phyloP scores from a whole-genome alignment of 2,113 vertebrate species.

The Solea senegalensis region DNA sequence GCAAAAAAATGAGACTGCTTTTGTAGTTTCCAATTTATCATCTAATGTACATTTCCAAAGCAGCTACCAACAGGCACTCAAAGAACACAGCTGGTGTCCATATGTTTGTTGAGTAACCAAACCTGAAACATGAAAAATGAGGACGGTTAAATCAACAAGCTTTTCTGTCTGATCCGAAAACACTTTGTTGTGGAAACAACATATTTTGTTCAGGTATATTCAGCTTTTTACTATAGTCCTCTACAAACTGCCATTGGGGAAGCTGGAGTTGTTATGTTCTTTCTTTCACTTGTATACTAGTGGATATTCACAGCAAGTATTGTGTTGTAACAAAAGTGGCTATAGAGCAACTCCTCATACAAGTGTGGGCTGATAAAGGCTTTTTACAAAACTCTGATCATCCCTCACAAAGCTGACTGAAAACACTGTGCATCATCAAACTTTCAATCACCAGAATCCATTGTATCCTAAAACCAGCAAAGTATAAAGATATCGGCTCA shows the following conservation, averaged over 20 bases:
- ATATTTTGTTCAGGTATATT: background rate
- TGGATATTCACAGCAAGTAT: background rate
- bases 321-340: background rate
- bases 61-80: constrained; percentile 19
- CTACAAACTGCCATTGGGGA: background rate
- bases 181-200: background rate
- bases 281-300: background rate
- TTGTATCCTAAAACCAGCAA: background rate
- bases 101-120: background rate
- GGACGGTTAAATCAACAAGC: too few species aligned
- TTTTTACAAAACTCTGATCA: background rate
- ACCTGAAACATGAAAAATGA: background rate
- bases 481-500: background rate
- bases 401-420: background rate
- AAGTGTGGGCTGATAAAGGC: background rate
- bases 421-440: background rate
- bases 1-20: too few species aligned
- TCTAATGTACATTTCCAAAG: background rate
- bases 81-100: constrained; percentile 7
- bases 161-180: too few species aligned
- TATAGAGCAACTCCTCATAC: background rate
- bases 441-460: background rate
- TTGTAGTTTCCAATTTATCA: too few species aligned
- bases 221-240: background rate
- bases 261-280: background rate